Evolutionary conservation across 2,797 vertebrate genomes (phyloP).

Genomic region (Cossypha heuglini): DNA sequence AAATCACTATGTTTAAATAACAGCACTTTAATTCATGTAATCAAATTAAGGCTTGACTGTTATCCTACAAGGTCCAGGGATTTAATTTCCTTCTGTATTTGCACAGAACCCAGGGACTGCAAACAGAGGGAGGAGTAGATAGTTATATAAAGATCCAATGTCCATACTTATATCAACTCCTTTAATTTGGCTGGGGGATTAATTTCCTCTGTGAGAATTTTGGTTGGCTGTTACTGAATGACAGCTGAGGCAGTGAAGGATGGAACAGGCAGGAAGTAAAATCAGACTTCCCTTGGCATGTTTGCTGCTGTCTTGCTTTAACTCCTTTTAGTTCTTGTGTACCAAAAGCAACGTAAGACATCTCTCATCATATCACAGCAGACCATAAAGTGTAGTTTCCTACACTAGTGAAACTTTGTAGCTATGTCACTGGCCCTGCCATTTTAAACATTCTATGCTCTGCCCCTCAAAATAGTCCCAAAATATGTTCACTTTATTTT

Average conservation of each 20-base stretch:
- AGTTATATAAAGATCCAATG: neutral
- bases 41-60: neutral
- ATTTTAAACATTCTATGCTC: neutral
- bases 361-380: neutral
- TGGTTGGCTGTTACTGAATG: neutral
- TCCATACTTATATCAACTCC: neutral
- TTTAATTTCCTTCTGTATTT: neutral
- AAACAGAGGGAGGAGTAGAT: neutral
- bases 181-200: neutral
- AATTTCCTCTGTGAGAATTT: neutral
- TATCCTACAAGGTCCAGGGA: neutral
- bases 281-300: neutral
- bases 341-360: neutral
- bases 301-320: neutral
- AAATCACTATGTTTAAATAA: neutral
- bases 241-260: neutral
- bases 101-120: neutral
- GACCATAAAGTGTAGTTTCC: neutral
- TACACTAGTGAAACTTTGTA: neutral
- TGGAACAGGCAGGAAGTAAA: neutral
- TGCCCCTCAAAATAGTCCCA: neutral
- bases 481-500: neutral
- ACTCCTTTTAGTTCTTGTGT: neutral
- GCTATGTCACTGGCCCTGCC: neutral
- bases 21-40: neutral